Conservation (phyloP, 1,140 invertebrate species). For the Drosophila willistoni region DNA sequence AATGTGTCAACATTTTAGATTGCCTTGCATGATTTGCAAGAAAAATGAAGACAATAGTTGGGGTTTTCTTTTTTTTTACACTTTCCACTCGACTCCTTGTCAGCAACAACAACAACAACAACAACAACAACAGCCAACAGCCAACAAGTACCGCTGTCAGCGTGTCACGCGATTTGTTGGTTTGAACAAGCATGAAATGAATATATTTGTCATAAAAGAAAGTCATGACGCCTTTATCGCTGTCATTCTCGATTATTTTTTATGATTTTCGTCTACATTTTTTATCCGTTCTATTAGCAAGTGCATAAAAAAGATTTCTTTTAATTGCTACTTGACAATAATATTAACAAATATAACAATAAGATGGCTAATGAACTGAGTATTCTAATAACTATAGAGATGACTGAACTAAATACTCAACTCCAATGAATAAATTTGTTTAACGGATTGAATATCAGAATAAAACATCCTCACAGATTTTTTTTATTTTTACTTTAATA, state of each 20-base stretch:
- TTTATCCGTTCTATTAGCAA: not conserved
- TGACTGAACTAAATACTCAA: not conserved
- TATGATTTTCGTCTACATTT: conserved; percentile 1
- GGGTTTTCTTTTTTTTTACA: conserved; percentile 54
- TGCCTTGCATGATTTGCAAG: conserved; percentile 80
- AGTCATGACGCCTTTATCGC: conserved; percentile 62
- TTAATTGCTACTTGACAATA: conserved; percentile 2
- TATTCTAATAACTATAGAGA: not conserved
- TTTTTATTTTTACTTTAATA: too few species aligned
- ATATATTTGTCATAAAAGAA: conserved; percentile 76
- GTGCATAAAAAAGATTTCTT: not conserved
- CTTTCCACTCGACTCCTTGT: conserved; percentile 45
- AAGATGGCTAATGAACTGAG: not conserved
- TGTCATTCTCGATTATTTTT: conserved; percentile 31
- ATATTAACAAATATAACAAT: not conserved
- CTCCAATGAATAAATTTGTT: too few species aligned
- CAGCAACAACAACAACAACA: conserved; percentile 21
- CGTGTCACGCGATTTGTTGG: conserved; percentile 74
- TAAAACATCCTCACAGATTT: too few species aligned
- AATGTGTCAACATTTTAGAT: conserved; percentile 78
- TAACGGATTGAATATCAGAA: too few species aligned
- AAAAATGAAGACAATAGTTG: conserved; percentile 81
- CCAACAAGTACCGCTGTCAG: conserved; percentile 60
- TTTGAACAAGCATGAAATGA: conserved; percentile 75
- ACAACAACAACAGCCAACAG: conserved; percentile 26